Conservation (phyloP, 64 coral and sea anemone genomes). For the Pocillopora verrucosa region DNA sequence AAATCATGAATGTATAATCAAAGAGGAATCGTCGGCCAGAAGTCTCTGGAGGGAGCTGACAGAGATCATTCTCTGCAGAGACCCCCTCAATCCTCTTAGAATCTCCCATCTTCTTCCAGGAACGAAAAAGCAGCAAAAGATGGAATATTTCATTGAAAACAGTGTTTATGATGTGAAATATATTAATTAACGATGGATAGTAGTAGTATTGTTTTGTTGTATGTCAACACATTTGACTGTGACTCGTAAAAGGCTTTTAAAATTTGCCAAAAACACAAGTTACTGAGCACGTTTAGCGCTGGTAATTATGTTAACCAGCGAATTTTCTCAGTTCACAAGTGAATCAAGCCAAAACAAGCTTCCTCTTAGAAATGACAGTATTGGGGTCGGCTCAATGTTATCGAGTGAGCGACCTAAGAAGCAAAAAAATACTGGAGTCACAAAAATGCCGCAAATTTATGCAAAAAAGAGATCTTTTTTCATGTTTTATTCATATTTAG, state of each 20-base stretch:
- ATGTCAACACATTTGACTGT: constrained; percentile 98
- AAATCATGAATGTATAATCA: constrained; percentile 99
- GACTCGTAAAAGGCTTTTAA: constrained; percentile 83
- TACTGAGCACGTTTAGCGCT: constrained; percentile 64
- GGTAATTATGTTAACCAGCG: constrained; percentile 70
- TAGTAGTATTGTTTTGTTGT: constrained; percentile 88
- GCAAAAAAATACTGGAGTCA: background rate
- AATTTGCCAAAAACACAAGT: constrained; percentile 65
- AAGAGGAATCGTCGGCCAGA: constrained; percentile 27
- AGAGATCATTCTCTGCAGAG: background rate
- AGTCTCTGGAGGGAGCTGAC: constrained; percentile 19
- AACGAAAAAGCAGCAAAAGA: constrained; percentile 35
- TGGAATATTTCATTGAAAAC: constrained; percentile 56
- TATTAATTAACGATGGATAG: constrained; percentile 98
- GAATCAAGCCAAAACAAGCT: constrained; percentile 38
- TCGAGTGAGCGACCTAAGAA: background rate
- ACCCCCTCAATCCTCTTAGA: background rate
- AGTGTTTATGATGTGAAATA: constrained; percentile 92
- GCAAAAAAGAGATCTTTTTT: constrained; percentile 18
- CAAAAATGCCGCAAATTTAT: constrained; percentile 42
- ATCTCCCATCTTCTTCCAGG: constrained; percentile 27
- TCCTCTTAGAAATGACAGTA: constrained; percentile 3
- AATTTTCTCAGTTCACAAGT: constrained; percentile 44
- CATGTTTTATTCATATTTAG: constrained; percentile 40
- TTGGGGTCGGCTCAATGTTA: background rate